Percentiles rank a stretch among this genome's conserved stretches.
Evolutionary conservation across 2,113 vertebrate genomes (phyloP).

Genomic region (Rafetus swinhoei): DNA sequence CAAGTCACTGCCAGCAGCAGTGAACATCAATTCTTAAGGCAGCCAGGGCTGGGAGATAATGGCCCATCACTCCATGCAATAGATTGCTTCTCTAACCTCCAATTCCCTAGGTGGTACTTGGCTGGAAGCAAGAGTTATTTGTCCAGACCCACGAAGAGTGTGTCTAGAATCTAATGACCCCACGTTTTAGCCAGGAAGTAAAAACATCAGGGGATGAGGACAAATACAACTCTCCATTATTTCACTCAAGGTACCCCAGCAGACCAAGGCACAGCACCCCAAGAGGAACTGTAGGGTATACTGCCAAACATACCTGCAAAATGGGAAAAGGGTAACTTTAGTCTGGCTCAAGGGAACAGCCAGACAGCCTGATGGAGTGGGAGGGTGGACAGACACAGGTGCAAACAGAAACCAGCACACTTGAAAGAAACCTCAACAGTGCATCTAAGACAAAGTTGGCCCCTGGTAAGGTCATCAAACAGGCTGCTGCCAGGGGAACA

Average conservation of each 20-base stretch:
- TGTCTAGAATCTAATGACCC: background rate
- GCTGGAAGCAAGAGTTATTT: slow-evolving; percentile 20
- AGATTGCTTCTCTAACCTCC: background rate
- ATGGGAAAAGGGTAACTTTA: background rate
- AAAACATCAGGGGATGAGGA: background rate
- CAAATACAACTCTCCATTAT: background rate
- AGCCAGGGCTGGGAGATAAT: background rate
- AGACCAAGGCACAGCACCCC: background rate
- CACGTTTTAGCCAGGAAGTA: background rate
- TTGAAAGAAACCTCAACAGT: background rate
- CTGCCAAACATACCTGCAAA: background rate
- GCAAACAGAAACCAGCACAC: background rate
- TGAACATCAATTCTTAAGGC: background rate
- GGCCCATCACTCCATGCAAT: background rate
- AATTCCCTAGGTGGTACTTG: background rate
- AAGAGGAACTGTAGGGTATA: background rate
- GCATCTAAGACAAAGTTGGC: background rate
- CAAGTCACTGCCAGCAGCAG: background rate
- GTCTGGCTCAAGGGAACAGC: too few species aligned
- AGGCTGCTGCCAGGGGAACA: background rate
- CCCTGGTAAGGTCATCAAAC: background rate
- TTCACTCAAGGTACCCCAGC: background rate
- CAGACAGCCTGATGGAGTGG: background rate
- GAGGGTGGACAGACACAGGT: background rate
- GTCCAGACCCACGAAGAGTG: background rate